Percentiles rank a stretch among this genome's conserved stretches.
Conservation (phyloP, 2,888 invertebrate species). For the Elegia similella region DNA sequence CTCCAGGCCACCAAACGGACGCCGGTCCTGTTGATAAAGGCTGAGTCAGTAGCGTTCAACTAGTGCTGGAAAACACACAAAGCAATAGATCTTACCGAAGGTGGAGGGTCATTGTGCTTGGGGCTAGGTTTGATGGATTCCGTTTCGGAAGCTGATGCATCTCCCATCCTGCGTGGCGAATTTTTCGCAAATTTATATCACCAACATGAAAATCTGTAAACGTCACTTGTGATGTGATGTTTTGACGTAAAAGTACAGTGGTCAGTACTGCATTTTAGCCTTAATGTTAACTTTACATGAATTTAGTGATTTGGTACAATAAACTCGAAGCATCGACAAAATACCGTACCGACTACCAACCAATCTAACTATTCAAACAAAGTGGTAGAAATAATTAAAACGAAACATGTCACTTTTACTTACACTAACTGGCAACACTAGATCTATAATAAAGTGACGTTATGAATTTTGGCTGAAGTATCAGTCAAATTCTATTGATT, state of each 20-base stretch:
- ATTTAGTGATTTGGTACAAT: no score
- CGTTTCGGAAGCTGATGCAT: slow-evolving; percentile 61
- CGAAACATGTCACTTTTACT: not conserved
- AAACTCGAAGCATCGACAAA: no score
- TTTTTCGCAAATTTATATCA: slow-evolving; percentile 59
- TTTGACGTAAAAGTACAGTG: slow-evolving; percentile 48
- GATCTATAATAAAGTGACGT: slow-evolving; percentile 5
- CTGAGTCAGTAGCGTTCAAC: slow-evolving; percentile 32
- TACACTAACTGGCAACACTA: slow-evolving; percentile 13
- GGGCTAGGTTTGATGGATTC: slow-evolving; percentile 60
- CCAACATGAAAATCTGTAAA: slow-evolving; percentile 74
- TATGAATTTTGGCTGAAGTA: slow-evolving; percentile 19
- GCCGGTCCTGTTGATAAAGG: slow-evolving; percentile 77
- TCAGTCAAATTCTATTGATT: slow-evolving; percentile 16
- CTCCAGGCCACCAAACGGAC: slow-evolving; percentile 84
- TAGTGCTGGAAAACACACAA: slow-evolving; percentile 20
- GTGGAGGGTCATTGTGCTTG: slow-evolving; percentile 43
- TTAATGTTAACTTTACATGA: no score
- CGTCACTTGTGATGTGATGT: slow-evolving; percentile 71
- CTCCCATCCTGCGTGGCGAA: slow-evolving; percentile 77
- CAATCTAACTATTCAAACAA: not conserved
- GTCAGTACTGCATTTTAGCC: not conserved
- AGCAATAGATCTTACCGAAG: slow-evolving; percentile 49
- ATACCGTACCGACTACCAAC: no score
- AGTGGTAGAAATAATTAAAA: not conserved